Evolutionary conservation across 2,888 invertebrate species (phyloP).

Genomic region (Agapetus fuscipes): DNA sequence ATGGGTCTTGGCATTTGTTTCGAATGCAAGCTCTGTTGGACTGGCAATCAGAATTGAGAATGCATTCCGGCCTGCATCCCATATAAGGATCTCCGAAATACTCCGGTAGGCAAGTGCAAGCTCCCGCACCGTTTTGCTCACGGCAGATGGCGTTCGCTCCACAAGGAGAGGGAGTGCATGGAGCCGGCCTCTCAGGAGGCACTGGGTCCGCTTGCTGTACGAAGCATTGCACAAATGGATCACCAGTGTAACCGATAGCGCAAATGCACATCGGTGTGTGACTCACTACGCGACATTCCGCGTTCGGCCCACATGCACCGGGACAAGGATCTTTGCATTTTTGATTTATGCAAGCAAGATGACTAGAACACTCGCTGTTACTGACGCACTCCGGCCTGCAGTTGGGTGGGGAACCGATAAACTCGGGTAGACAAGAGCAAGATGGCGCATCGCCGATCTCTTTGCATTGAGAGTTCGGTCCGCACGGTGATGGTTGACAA

Average conservation of each 20-base stretch:
- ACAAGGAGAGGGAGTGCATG: slow-evolving; percentile 53
- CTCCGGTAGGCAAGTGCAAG: slow-evolving; percentile 61
- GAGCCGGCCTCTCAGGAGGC: slow-evolving; percentile 39
- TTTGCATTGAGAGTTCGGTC: slow-evolving; percentile 66
- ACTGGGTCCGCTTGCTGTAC: slow-evolving; percentile 31
- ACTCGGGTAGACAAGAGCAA: slow-evolving; percentile 62
- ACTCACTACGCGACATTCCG: slow-evolving; percentile 66
- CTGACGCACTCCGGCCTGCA: slow-evolving; percentile 73
- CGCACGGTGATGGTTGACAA: slow-evolving; percentile 73
- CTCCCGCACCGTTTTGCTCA: slow-evolving; percentile 48
- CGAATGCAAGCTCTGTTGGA: slow-evolving; percentile 60
- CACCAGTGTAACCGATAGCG: slow-evolving; percentile 55
- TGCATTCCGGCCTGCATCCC: slow-evolving; percentile 68
- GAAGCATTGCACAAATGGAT: slow-evolving; percentile 63
- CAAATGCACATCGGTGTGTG: slow-evolving; percentile 68
- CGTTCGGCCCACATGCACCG: slow-evolving; percentile 59
- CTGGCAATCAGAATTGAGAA: slow-evolving; percentile 60
- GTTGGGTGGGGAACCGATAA: slow-evolving; percentile 61
- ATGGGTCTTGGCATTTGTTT: slow-evolving; percentile 68
- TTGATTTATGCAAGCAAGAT: slow-evolving; percentile 63
- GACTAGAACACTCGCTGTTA: slow-evolving; percentile 61
- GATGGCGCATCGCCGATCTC: slow-evolving; percentile 56
- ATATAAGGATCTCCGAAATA: slow-evolving; percentile 72
- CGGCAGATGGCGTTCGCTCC: slow-evolving; percentile 55
- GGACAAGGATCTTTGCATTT: slow-evolving; percentile 70